phyloP scores from a whole-genome alignment of 1,140 invertebrate genomes.

The Phymastichus coffea region DNA sequence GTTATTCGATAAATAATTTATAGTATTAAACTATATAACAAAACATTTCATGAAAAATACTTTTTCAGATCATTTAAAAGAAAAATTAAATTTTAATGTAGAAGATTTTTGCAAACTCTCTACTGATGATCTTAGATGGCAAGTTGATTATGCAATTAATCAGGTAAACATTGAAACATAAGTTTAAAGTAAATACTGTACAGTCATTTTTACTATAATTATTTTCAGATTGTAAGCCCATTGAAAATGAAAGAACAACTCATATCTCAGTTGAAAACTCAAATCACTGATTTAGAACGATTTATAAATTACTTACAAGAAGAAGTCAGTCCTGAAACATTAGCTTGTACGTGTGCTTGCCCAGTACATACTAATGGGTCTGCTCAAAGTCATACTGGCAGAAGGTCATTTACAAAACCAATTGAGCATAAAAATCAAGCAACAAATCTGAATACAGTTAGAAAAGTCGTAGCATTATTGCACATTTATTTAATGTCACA shows the following conservation, averaged over 20 bases:
- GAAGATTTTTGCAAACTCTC: slow-evolving; percentile 72
- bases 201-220: not conserved
- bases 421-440: slow-evolving; percentile 44
- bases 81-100: slow-evolving; percentile 73
- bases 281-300: slow-evolving; percentile 94
- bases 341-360: slow-evolving; percentile 66
- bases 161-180: slow-evolving; percentile 55
- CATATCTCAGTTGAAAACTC: slow-evolving; percentile 92
- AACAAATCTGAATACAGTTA: slow-evolving; percentile 71
- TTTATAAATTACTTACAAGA: slow-evolving; percentile 96
- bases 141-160: slow-evolving; percentile 75
- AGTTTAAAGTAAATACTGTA: not conserved
- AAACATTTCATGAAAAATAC: slow-evolving; percentile 4
- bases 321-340: slow-evolving; percentile 58
- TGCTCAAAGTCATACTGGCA: slow-evolving; percentile 30
- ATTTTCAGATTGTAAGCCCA: slow-evolving; percentile 85
- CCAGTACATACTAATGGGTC: slow-evolving; percentile 58
- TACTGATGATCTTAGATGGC: slow-evolving; percentile 76
- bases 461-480: slow-evolving; percentile 81
- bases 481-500: slow-evolving; percentile 93
- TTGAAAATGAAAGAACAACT: slow-evolving; percentile 95
- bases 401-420: slow-evolving; percentile 43
- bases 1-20: slow-evolving; percentile 30
- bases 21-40: not conserved
- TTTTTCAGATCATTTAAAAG: slow-evolving; percentile 68